Conservation (phyloP, 2,888 invertebrate genomes). For the Cecidostiba fungosa region DNA sequence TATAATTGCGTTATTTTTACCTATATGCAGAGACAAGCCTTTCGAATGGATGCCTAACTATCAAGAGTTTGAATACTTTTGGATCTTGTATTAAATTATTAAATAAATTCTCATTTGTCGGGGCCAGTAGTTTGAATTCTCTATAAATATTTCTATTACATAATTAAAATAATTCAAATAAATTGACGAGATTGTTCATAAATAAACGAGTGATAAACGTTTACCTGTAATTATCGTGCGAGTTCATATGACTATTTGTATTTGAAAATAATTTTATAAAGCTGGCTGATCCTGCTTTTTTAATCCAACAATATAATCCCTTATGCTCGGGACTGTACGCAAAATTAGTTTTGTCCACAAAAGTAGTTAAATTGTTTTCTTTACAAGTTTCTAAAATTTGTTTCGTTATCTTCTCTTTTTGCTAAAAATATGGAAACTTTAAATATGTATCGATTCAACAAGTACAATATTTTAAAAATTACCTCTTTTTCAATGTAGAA, state of each 20-base stretch:
- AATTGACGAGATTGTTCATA: conserved; percentile 6
- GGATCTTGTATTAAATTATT: conserved; percentile 67
- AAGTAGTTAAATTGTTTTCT: conserved; percentile 73
- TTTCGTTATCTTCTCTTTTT: conserved; percentile 61
- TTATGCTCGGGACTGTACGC: conserved; percentile 71
- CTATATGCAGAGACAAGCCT: conserved; percentile 78
- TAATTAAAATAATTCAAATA: conserved; percentile 19
- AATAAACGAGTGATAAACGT: conserved; percentile 32
- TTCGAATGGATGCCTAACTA: conserved; percentile 78
- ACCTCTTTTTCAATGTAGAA: conserved; percentile 28
- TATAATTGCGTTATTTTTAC: conserved; percentile 65
- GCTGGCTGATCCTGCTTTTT: conserved; percentile 78
- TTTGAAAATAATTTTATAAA: conserved; percentile 77
- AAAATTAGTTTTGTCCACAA: conserved; percentile 71
- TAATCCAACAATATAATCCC: conserved; percentile 78
- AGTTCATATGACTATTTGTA: conserved; percentile 69
- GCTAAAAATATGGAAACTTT: conserved; percentile 33
- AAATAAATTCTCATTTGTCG: conserved; percentile 69
- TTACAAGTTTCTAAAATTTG: conserved; percentile 70
- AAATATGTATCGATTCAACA: background rate
- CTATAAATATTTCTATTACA: conserved; percentile 64
- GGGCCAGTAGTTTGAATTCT: conserved; percentile 72
- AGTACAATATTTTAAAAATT: background rate
- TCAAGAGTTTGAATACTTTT: conserved; percentile 74
- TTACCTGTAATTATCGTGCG: conserved; percentile 74